Conservation (phyloP, 2,797 vertebrate genomes). For the Heterohyrax brucei region DNA sequence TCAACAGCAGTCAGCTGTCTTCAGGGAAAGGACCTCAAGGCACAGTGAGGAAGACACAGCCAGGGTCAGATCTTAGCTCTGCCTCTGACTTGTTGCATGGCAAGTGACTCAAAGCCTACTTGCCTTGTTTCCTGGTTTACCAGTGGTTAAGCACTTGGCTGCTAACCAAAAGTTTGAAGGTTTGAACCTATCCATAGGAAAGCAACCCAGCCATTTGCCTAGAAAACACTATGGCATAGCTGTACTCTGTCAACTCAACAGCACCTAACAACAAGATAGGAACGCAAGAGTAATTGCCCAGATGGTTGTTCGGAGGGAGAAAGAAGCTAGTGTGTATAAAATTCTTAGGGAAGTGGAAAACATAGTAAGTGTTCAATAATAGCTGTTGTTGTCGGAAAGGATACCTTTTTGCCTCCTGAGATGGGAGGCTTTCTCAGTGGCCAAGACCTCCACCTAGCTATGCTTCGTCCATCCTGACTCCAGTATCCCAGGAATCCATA, state of each 20-base stretch:
- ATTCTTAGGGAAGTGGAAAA: neutral
- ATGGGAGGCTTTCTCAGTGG: neutral
- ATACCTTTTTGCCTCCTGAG: no score
- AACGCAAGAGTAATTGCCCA: no score
- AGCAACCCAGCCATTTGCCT: neutral
- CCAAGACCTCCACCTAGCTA: neutral
- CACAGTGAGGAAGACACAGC: neutral
- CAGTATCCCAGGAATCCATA: neutral
- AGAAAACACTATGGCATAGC: neutral
- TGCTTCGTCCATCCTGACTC: fast-evolving
- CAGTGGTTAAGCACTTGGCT: neutral
- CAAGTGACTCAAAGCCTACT: neutral
- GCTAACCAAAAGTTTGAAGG: neutral
- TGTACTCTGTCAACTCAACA: no score
- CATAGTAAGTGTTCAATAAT: fast-evolving
- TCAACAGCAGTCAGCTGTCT: fast-evolving
- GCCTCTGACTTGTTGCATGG: no score
- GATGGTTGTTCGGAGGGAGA: neutral
- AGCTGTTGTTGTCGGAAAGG: neutral
- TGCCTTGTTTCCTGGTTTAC: neutral
- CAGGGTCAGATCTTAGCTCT: no score
- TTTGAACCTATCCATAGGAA: neutral
- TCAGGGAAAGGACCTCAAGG: neutral
- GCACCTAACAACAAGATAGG: neutral
- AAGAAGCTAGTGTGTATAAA: neutral